Conservation (phyloP, 2,888 invertebrate species). For the Mesorhabditis sp. region DNA sequence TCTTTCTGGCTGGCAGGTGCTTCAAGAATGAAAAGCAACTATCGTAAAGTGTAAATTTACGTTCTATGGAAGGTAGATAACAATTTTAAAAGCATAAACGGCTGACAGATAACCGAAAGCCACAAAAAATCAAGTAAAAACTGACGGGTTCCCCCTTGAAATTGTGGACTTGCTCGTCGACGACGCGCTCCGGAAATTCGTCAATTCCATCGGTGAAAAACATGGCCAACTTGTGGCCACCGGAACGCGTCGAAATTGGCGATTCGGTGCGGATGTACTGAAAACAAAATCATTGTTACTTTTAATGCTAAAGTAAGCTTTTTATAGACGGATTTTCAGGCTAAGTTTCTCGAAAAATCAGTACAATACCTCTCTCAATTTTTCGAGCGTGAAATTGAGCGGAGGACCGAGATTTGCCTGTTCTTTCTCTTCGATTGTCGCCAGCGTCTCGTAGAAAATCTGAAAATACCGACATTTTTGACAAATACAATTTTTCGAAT, state of each 20-base stretch:
- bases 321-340: no score
- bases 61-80: no score
- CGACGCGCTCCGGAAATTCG: constrained; percentile 62
- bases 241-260: constrained; percentile 43
- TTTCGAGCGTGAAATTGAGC: constrained; percentile 36
- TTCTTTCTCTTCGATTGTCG: constrained; percentile 46
- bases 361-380: constrained; percentile 26
- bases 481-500: background rate
- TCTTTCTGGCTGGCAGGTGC: no score
- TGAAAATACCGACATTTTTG: constrained; percentile 12
- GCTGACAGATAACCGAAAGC: background rate
- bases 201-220: constrained; percentile 66
- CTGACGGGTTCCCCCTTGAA: constrained; percentile 20
- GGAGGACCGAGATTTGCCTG: constrained; percentile 47
- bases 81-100: background rate
- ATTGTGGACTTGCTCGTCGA: constrained; percentile 56
- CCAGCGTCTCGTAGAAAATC: constrained; percentile 44
- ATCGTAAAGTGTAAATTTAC: no score
- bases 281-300: constrained; percentile 6
- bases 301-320: background rate
- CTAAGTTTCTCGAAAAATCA: no score
- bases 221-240: constrained; percentile 65
- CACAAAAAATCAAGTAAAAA: background rate
- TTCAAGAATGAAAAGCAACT: no score
- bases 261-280: constrained; percentile 22